phyloP scores from a whole-genome alignment of 2,797 vertebrate species.

The Ambastaia sidthimunki region DNA sequence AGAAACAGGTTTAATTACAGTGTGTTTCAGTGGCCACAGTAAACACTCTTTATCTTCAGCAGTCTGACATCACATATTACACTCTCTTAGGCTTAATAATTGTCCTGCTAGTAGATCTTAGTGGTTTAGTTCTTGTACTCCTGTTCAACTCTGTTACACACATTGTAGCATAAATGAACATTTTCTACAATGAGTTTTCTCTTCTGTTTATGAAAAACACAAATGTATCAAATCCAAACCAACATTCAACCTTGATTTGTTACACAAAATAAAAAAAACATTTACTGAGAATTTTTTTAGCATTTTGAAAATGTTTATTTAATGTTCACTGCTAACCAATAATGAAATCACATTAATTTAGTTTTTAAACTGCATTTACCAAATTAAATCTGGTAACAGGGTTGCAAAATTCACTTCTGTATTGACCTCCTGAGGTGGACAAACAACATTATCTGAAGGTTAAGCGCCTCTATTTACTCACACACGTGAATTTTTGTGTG shows the following conservation, averaged over 20 bases:
- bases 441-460: conserved; percentile 16
- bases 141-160: too few species aligned
- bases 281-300: not conserved
- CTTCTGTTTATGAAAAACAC: too few species aligned
- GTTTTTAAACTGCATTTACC: not conserved
- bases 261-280: not conserved
- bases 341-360: not conserved
- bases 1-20: not conserved
- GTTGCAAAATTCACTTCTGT: not conserved
- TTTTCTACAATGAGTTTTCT: too few species aligned
- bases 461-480: not conserved
- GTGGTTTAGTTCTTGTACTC: conserved; percentile 4
- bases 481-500: not conserved
- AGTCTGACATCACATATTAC: conserved; percentile 7
- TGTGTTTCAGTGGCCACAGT: not conserved
- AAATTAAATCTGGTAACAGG: not conserved
- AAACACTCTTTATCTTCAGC: conserved; percentile 21
- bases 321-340: not conserved
- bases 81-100: conserved; percentile 22
- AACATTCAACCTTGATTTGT: not conserved
- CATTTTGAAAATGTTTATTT: not conserved
- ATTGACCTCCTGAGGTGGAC: not conserved
- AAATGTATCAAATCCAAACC: too few species aligned
- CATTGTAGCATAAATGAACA: too few species aligned
- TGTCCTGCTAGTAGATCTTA: conserved; percentile 12